Conservation (phyloP, 1,140 invertebrate species). For the Bombus waltoni region DNA sequence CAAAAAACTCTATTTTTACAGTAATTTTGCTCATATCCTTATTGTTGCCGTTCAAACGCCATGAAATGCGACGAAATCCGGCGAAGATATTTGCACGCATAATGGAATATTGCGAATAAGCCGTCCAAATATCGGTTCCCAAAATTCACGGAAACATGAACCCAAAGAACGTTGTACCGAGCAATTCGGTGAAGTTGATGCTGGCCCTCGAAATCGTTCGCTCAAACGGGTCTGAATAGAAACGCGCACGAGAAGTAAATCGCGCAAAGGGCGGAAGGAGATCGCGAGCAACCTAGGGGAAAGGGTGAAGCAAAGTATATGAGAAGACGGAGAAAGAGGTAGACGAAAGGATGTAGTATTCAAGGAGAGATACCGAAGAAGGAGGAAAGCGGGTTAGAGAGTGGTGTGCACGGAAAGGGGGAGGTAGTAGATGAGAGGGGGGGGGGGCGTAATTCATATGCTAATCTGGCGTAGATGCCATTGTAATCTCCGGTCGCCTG, state of each 20-base stretch:
- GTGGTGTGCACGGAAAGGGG: background rate
- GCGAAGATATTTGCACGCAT: background rate
- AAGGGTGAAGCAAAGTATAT: background rate
- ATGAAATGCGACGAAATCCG: background rate
- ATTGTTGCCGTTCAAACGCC: background rate
- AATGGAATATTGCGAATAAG: background rate
- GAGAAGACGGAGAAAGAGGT: background rate
- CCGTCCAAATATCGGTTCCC: constrained; percentile 16
- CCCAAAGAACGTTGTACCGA: constrained; percentile 21
- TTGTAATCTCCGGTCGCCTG: constrained; percentile 82
- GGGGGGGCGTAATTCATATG: constrained; percentile 80
- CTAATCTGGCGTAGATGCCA: constrained; percentile 82
- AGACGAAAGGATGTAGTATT: background rate
- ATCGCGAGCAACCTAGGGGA: background rate
- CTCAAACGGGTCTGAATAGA: constrained; percentile 45
- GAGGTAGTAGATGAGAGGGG: constrained; percentile 36
- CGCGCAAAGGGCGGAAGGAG: constrained; percentile 15
- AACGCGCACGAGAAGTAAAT: constrained; percentile 38
- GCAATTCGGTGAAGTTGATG: constrained; percentile 22
- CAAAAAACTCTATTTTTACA: background rate
- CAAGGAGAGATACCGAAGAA: constrained; percentile 13
- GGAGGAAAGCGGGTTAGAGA: constrained; percentile 49
- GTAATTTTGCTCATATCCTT: background rate
- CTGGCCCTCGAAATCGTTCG: background rate
- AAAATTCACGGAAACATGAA: constrained; percentile 33